These are phyloP conservation scores for Laspeyria flexula DNA, from an alignment of 2,888 invertebrate species.

Conservation along the genomic window DNA sequence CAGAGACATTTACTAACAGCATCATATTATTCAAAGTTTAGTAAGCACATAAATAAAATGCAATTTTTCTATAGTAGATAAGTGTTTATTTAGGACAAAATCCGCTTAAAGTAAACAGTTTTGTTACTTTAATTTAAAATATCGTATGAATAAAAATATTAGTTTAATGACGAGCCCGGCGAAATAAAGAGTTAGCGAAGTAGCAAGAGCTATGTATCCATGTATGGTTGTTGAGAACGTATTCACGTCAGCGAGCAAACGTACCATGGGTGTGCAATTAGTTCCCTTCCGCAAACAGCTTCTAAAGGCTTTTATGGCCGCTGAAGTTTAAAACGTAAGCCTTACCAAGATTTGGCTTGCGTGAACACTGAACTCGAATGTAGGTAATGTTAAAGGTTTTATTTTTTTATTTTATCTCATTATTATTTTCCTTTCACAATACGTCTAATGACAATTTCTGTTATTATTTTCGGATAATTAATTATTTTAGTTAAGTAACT, in stretches of 20 bases:
- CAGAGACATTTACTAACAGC: background rate
- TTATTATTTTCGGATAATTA: too few species aligned
- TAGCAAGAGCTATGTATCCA: conserved; percentile 17
- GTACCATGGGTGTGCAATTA: conserved; percentile 72
- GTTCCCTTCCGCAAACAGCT: conserved; percentile 63
- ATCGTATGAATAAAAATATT: conserved; percentile 5
- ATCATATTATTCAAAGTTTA: background rate
- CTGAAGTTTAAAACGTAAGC: conserved; percentile 54
- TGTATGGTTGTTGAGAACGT: conserved; percentile 54
- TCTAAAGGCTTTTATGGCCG: conserved; percentile 59
- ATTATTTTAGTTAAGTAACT: too few species aligned
- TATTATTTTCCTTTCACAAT: too few species aligned
- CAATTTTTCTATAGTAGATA: conserved; percentile 14
- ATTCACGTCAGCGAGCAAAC: conserved; percentile 69
- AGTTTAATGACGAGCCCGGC: conserved; percentile 27
- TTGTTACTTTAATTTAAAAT: conserved; percentile 15
- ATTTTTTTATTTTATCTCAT: too few species aligned
- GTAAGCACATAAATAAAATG: conserved; percentile 29
- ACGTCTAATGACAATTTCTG: too few species aligned
- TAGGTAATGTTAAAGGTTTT: background rate
- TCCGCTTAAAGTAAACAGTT: too few species aligned
- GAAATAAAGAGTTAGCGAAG: conserved; percentile 23
- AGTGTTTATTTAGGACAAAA: conserved; percentile 33
- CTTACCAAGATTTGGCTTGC: conserved; percentile 43
- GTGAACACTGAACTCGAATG: conserved; percentile 44